Base-by-base conservation (phyloP, 2,797 vertebrate species). In the Pangasius sanitwongsei region DNA sequence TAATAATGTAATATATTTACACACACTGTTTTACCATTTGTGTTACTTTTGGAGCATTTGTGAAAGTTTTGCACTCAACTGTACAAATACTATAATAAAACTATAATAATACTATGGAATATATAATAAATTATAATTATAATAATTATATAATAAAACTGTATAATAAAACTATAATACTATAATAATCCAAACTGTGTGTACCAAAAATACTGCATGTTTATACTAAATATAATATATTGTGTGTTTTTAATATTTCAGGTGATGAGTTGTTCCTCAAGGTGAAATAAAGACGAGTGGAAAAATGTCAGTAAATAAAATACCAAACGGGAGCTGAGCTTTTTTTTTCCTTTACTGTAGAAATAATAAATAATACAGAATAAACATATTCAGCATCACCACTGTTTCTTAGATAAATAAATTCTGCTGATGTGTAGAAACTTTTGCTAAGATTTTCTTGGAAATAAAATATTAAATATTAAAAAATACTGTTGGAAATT, bases 231-330 rank as follows among this genome's bases (percentile, higher is more conserved):
- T 50, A 41, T 41, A 6, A 41, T 1, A n/a, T 41, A 48, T 53
- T 89, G 20, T 78, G 37, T n/a, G n/a, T 91, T 65, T 88, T 9
- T 83, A 5, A 80, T 69, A 37, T 88, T 87, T 67, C 92, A 93
- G 92, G 89, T 93, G 95, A 94, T 0, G 91, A 89, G 23, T 94
- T 94, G 5, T 92, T 95, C 44, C 93, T 94, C 81, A 75, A 86
- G 2, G 57, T 89, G 57, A 94, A 90, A 85, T 95, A 89, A 96
- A 34, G 16, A 61, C 87, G 23, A 67, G 3, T 31, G 85, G 61
- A 83, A 12, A n/a, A 80, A 77, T n/a, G 12, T 23, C 59, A 85
- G 12, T 11, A 55, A 85, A 63, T n/a, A 16, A 20, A 83, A 67
- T 25, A 28, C 18, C 15, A 6, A 3, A n/a, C 63, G 25, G 15